Conservation (phyloP, 2,888 invertebrate species). For the Anthophora plumipes region DNA sequence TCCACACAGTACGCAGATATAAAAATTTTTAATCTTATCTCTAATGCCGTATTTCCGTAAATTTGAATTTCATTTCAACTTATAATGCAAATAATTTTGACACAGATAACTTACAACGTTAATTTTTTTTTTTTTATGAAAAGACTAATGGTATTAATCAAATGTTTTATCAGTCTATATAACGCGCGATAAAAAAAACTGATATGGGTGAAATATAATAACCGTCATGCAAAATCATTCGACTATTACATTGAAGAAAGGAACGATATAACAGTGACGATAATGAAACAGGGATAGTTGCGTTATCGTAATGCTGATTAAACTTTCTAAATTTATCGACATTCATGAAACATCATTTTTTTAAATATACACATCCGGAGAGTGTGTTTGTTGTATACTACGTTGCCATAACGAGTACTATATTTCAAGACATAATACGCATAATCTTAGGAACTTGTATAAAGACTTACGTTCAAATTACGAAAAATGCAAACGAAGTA, state of each 20-base stretch:
- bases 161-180: neutral
- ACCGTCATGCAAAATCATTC: constrained; percentile 6
- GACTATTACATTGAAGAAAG: constrained; percentile 21
- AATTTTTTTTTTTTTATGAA: constrained; percentile 7
- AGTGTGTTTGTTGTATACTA: neutral
- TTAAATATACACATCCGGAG: neutral
- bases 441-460: too few relatives aligned
- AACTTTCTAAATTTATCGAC: constrained; percentile 31
- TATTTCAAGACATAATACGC: neutral
- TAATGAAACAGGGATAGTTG: constrained; percentile 15
- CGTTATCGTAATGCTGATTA: constrained; percentile 33
- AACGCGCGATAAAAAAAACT: neutral
- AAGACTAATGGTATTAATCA: neutral
- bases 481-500: constrained; percentile 1
- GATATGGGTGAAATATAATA: constrained; percentile 18
- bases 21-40: neutral
- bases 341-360: constrained; percentile 11
- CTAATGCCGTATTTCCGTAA: neutral
- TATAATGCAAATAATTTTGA: neutral
- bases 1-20: neutral
- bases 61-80: neutral
- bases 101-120: neutral
- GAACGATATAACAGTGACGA: constrained; percentile 6
- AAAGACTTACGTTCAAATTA: neutral
- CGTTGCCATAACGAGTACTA: neutral